These are phyloP conservation scores for Cheilinus undulatus DNA, from an alignment of 2,113 vertebrate genomes.

Conservation along the genomic window DNA sequence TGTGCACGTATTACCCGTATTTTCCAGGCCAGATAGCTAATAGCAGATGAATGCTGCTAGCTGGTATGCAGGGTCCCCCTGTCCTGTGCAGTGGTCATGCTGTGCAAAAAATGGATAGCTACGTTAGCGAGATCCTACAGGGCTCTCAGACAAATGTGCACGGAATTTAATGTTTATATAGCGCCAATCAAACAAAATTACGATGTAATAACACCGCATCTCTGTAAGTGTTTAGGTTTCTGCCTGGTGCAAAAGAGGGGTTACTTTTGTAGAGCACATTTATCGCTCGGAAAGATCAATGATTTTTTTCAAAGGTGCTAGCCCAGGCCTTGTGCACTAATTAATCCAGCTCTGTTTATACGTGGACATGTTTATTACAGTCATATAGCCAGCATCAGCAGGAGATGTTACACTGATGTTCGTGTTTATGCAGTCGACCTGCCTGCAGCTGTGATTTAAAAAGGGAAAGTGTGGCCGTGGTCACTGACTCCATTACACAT, in stretches of 20 bases:
- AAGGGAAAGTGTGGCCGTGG: conserved; percentile 70
- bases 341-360: conserved; percentile 63
- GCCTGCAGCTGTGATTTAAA: conserved; percentile 52
- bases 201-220: conserved; percentile 9
- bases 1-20: conserved; percentile 64
- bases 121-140: conserved; percentile 67
- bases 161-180: neutral
- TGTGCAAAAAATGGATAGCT: conserved; percentile 73
- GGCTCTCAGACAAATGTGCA: conserved; percentile 60
- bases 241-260: conserved; percentile 21
- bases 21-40: conserved; percentile 78
- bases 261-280: conserved; percentile 62
- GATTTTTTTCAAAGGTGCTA: conserved; percentile 67
- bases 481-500: conserved; percentile 74
- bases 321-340: conserved; percentile 72
- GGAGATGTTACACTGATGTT: conserved; percentile 18
- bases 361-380: conserved; percentile 23
- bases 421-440: conserved; percentile 20
- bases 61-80: conserved; percentile 80
- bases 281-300: conserved; percentile 66
- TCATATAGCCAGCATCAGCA: neutral
- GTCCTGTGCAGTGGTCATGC: conserved; percentile 81
- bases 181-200: neutral
- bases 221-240: conserved; percentile 8
- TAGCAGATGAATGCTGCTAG: conserved; percentile 79